Base-by-base conservation (phyloP, 1,140 invertebrate species). In the Pygmarrhopalites habei region DNA sequence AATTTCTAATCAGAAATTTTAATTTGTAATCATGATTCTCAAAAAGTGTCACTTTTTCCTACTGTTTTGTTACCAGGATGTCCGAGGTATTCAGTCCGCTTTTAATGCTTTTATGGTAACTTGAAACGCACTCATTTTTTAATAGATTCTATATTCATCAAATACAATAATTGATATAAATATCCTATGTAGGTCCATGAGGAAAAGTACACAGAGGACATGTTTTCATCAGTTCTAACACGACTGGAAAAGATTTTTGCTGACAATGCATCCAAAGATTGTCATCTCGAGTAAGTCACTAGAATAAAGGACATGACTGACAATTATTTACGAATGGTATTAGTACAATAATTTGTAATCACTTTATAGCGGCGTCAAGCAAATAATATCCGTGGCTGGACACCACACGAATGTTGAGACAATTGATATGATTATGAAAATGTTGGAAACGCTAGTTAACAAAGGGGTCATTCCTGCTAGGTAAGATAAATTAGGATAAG, bases 51-150 rank as follows among this genome's bases (percentile, higher is more conserved):
- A n/a, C n/a, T n/a, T n/a, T n/a, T n/a, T n/a, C n/a, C n/a, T n/a
- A n/a, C n/a, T n/a, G n/a, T n/a, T n/a, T n/a, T n/a, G n/a, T n/a
- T n/a, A n/a, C n/a, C 47, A 71, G 69, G 65, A 67, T 44, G 44
- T 68, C 23, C 63, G 66, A 5, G 60, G 69, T 21, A 49, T 71
- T 25, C 64, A 64, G 39, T 44, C 64, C 2, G 65, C 66, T 4
- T 71, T 71, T 32, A 71, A 71, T 61, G 66, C 56, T 17, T 61
- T 64, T 47, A 67, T 71, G 47, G 41, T n/a, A n/a, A n/a, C n/a
- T n/a, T n/a, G n/a, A n/a, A n/a, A n/a, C n/a, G n/a, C n/a, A n/a
- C n/a, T n/a, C n/a, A n/a, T n/a, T n/a, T n/a, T n/a, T n/a, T n/a
- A n/a, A n/a, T n/a, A n/a, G n/a, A n/a, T n/a, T n/a, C n/a, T n/a